Evolutionary conservation across 64 coral and sea anemone species (phyloP).

Genomic region (Montipora cactus): DNA sequence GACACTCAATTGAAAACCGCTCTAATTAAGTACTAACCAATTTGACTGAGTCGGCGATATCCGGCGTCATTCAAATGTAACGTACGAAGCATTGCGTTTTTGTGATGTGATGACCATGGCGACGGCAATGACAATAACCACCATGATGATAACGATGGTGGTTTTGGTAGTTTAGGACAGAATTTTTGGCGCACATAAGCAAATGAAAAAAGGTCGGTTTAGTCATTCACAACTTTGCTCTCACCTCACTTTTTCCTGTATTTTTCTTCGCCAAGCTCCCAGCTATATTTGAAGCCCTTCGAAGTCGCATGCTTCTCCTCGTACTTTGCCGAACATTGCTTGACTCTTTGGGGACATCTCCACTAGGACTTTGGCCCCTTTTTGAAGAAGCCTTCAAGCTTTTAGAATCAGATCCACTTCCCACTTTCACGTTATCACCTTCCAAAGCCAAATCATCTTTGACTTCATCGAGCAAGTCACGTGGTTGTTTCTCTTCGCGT

Average conservation of each 20-base stretch:
- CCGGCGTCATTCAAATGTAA: too few relatives aligned
- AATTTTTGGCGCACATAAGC: not conserved
- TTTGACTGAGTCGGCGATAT: too few relatives aligned
- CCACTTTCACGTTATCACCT: not conserved
- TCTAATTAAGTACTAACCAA: too few relatives aligned
- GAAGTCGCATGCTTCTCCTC: constrained; percentile 10
- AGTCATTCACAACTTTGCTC: not conserved
- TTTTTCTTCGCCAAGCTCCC: not conserved
- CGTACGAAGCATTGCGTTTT: too few relatives aligned
- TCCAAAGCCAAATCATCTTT: not conserved
- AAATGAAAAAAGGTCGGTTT: not conserved
- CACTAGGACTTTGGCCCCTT: not conserved
- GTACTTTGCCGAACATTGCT: not conserved
- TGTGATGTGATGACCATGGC: too few relatives aligned
- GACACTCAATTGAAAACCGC: too few relatives aligned
- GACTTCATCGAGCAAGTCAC: constrained; percentile 7
- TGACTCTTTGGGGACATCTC: not conserved
- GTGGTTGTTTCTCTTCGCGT: not conserved
- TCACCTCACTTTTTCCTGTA: not conserved
- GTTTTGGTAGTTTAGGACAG: not conserved
- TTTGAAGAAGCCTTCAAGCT: not conserved
- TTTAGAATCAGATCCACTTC: not conserved
- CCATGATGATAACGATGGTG: too few relatives aligned
- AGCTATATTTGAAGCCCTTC: not conserved
- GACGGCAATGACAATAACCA: too few relatives aligned